These are phyloP conservation scores for Formica aserva DNA, from an alignment of 2,888 invertebrate species.

Conservation along the genomic window DNA sequence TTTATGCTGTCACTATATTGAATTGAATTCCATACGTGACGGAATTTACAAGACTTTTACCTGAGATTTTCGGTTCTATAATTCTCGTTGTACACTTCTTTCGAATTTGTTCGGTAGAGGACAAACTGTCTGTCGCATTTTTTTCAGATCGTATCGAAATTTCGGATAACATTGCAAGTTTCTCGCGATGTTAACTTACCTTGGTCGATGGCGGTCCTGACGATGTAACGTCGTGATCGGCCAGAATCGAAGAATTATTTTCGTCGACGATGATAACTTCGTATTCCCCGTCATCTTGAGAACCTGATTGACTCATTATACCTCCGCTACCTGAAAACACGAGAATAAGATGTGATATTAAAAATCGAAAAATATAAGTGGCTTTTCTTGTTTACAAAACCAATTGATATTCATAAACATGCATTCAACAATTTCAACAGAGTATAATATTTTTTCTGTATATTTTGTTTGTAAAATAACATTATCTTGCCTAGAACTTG, in stretches of 20 bases:
- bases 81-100: conserved; percentile 67
- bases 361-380: background rate
- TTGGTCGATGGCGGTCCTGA: conserved; percentile 93
- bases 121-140: conserved; percentile 58
- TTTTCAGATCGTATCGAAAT: conserved; percentile 51
- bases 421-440: conserved; percentile 65
- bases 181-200: conserved; percentile 86
- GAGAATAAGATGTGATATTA: conserved; percentile 35
- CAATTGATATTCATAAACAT: conserved; percentile 65
- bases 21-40: conserved; percentile 47
- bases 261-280: conserved; percentile 96
- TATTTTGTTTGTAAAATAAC: conserved; percentile 15
- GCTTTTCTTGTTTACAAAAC: conserved; percentile 58
- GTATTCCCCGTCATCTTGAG: conserved; percentile 93
- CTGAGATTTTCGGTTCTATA: conserved; percentile 70
- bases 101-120: conserved; percentile 51
- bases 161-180: background rate
- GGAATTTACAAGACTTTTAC: conserved; percentile 66
- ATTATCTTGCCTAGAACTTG: conserved; percentile 33
- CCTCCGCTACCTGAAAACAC: conserved; percentile 83
- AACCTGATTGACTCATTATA: conserved; percentile 84
- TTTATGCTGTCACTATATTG: conserved; percentile 21
- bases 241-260: conserved; percentile 93
- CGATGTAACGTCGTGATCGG: conserved; percentile 92
- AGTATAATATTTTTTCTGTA: background rate